These are phyloP conservation scores for Lithophane ornitopus DNA, from an alignment of 2,888 invertebrate genomes.

Conservation along the genomic window DNA sequence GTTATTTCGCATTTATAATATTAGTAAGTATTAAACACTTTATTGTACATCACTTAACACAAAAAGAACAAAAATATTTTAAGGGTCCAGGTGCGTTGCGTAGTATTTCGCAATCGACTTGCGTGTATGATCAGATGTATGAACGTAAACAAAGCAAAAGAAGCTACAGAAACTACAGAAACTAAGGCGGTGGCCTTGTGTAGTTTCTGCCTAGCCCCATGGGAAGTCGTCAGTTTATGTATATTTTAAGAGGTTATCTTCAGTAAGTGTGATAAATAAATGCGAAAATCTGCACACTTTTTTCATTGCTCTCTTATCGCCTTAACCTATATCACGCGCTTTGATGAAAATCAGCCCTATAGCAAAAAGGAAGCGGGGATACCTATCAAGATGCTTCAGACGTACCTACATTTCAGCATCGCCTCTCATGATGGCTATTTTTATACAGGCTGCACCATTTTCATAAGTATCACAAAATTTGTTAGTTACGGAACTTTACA, in stretches of 20 bases:
- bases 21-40: no score
- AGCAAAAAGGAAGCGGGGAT: neutral
- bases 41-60: no score
- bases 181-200: neutral
- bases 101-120: neutral
- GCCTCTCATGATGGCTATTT: neutral
- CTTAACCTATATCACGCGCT: no score
- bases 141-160: neutral
- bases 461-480: neutral
- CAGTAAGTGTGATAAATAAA: no score
- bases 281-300: no score
- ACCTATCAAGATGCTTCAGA: neutral
- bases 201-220: neutral
- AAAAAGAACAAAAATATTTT: neutral
- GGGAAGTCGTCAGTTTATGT: neutral
- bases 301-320: no score
- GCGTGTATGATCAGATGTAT: neutral
- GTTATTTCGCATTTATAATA: no score
- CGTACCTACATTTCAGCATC: neutral
- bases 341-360: neutral
- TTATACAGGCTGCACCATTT: neutral
- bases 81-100: no score
- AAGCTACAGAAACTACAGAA: no score
- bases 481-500: neutral
- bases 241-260: neutral